phyloP scores from a whole-genome alignment of 1,140 invertebrate genomes.

The Muscidifurax raptorellus region DNA sequence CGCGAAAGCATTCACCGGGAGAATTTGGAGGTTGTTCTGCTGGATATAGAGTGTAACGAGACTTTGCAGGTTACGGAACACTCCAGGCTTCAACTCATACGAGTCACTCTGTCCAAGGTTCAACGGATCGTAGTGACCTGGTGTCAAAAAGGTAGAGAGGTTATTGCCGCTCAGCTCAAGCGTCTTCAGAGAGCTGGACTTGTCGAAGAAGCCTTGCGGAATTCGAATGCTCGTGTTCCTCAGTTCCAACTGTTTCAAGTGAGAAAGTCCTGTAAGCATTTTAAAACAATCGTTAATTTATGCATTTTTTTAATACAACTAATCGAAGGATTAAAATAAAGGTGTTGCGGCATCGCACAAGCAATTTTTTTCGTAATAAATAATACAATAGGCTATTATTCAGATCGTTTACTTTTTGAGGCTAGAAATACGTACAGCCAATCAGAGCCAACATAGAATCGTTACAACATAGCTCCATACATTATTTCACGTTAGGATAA shows the following conservation, averaged over 20 bases:
- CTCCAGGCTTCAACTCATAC: neutral
- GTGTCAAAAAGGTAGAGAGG: neutral
- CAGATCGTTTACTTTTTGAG: too few species aligned
- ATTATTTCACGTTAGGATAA: too few species aligned
- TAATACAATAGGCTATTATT: too few species aligned
- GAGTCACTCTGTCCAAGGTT: slow-evolving; percentile 32
- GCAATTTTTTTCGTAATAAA: too few species aligned
- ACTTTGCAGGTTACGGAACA: neutral
- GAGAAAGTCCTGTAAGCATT: slow-evolving; percentile 17
- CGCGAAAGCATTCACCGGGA: neutral
- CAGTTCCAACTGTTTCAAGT: slow-evolving; percentile 23
- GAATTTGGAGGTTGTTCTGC: neutral
- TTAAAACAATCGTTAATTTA: too few species aligned
- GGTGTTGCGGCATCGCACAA: too few species aligned
- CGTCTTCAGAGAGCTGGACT: neutral
- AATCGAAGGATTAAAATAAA: too few species aligned
- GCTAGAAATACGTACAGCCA: too few species aligned
- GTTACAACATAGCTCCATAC: too few species aligned
- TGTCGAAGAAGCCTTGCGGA: slow-evolving; percentile 9
- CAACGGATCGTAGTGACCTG: neutral
- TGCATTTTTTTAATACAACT: too few species aligned
- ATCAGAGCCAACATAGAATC: too few species aligned
- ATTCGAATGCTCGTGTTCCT: slow-evolving; percentile 14
- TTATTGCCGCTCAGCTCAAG: slow-evolving; percentile 38
- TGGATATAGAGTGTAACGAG: slow-evolving; percentile 33